phyloP scores from a whole-genome alignment of 1,140 invertebrate genomes.

The Aphelenchoides fujianensis region DNA sequence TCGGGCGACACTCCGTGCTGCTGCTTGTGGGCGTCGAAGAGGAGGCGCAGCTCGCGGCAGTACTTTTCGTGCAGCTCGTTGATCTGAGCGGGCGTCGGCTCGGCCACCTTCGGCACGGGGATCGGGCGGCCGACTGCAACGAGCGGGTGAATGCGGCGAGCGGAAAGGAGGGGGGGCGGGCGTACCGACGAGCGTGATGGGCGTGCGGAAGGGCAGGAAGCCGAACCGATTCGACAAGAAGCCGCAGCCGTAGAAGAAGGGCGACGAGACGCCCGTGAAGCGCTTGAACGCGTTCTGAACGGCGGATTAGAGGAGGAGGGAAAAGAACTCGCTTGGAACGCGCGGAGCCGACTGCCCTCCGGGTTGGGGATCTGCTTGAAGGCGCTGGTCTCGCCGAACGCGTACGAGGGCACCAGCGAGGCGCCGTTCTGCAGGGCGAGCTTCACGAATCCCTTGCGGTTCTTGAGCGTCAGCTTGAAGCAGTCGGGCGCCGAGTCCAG shows the following conservation, averaged over 20 bases:
- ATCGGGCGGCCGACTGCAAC: conserved; percentile 74
- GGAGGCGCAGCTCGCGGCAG: conserved; percentile 68
- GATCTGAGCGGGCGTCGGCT: conserved; percentile 74
- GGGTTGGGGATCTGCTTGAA: conserved; percentile 56
- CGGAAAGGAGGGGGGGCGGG: neutral
- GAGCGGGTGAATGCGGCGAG: neutral
- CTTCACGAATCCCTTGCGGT: conserved; percentile 75
- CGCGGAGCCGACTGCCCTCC: conserved; percentile 27
- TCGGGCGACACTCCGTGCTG: neutral
- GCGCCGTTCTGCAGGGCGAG: conserved; percentile 74
- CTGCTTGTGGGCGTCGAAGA: conserved; percentile 77
- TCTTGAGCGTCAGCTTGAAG: conserved; percentile 72
- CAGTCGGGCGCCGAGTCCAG: conserved; percentile 66
- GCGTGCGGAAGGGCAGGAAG: conserved; percentile 73
- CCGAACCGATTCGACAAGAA: conserved; percentile 85
- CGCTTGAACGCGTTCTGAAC: conserved; percentile 65
- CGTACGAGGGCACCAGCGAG: conserved; percentile 60
- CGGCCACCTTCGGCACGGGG: conserved; percentile 70
- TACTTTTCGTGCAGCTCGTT: conserved; percentile 75
- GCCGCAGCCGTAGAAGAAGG: conserved; percentile 77
- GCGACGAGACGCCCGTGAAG: conserved; percentile 79
- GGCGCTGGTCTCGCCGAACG: conserved; percentile 64
- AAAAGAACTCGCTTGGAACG: conserved; percentile 31
- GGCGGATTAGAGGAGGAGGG: no score
- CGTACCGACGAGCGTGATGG: conserved; percentile 71